Evolutionary conservation across 2,113 vertebrate species (phyloP), one percentile per base, ranked within the genome.

Genomic region (Mormoops blainvillei): DNA sequence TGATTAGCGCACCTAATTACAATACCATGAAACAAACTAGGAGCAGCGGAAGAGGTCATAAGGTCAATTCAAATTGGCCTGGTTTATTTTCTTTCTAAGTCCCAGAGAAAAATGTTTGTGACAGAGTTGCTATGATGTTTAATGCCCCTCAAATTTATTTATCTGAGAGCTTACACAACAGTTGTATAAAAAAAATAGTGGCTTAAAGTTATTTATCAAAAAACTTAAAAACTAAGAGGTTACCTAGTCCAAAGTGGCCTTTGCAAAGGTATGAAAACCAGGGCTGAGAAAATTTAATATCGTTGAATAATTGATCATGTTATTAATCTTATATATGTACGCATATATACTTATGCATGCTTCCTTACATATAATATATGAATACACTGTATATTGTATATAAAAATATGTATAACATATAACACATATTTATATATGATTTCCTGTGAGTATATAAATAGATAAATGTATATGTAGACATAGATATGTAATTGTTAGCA

Each of bases 191-290:
- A 3, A n/a, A 71, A 76, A 1, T 70, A 36, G 10, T 85, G 33
- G 5, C 43, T 18, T 33, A 8, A 93, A 86, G 33, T 92, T 63
- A 78, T 80, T 93, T 96, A 76, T 76, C 28, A 94, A 61, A 61
- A 45, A 89, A 90, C 78, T 78, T 85, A 82, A 92, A 22, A 95
- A 85, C 14, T 81, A 48, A 88, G 88, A 48, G 26, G 2, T 92
- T 33, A 94, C 36, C 41, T 95, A 76, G 3, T 84, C 11, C 20
- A 94, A 65, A 71, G 4, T 45, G 8, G 0, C 56, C 18, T 87
- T 94, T 83, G 85, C 45, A 68, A 89, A 90, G 36, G 82, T 91
- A 43, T 78, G 38, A 87, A 89, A 94, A 86, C n/a, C 22, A 82
- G 41, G 3, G 2, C 9, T 78, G 24, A 82, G n/a, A 67, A 28